Percentiles rank a stretch among this genome's conserved stretches.
These are phyloP conservation scores for Zosterops japonicus DNA, from an alignment of 2,113 vertebrate genomes.

Conservation along the genomic window DNA sequence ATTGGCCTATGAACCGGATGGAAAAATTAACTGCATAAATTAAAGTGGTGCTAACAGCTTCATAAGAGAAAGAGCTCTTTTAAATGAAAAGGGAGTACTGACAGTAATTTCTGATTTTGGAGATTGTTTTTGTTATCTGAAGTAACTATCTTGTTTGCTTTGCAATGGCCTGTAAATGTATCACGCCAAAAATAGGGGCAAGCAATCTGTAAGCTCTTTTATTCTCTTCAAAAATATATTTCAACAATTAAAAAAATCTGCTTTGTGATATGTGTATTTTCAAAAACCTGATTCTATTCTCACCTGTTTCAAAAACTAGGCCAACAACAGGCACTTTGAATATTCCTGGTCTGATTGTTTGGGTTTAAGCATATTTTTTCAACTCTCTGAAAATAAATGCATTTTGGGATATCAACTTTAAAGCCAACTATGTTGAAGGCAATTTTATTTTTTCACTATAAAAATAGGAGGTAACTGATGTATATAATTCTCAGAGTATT, in stretches of 20 bases:
- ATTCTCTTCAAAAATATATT: not conserved
- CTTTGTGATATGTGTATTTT: not conserved
- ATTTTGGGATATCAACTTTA: not conserved
- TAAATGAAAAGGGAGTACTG: not conserved
- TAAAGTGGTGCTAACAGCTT: not conserved
- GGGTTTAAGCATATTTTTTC: not conserved
- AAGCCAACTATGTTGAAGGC: not conserved
- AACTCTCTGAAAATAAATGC: not conserved
- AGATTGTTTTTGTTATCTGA: not conserved
- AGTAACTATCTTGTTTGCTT: not conserved
- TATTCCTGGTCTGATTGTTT: not conserved
- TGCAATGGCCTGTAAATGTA: not conserved
- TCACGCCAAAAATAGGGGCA: not conserved
- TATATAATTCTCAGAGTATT: not conserved
- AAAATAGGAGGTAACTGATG: not conserved
- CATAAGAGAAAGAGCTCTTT: not conserved
- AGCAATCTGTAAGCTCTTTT: not conserved
- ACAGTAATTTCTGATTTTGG: not conserved
- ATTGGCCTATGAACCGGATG: not conserved
- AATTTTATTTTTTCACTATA: not conserved
- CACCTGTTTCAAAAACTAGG: not conserved
- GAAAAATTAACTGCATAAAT: constrained; percentile 6
- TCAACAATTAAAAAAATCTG: not conserved
- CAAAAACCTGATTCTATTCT: not conserved
- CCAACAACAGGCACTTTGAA: not conserved